phyloP scores from a whole-genome alignment of 1,140 invertebrate species.

The Neoseiulus cucumeris region DNA sequence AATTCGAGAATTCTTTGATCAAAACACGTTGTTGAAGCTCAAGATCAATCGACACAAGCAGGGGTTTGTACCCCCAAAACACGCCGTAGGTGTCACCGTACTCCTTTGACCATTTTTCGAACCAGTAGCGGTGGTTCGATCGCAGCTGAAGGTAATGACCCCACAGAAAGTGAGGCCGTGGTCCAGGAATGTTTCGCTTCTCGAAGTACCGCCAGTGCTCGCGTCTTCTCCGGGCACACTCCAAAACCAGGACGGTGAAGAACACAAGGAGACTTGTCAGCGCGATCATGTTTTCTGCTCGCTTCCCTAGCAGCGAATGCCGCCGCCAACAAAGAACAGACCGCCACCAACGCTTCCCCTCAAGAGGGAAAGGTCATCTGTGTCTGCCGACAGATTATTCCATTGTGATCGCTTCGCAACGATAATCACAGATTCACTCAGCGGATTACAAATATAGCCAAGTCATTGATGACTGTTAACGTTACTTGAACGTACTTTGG shows the following conservation, averaged over 20 bases:
- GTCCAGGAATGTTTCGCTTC: neutral
- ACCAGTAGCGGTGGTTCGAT: neutral
- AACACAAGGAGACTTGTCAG: too few species aligned
- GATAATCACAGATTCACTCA: too few species aligned
- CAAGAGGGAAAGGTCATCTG: too few species aligned
- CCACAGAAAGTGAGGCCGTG: neutral
- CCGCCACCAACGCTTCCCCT: too few species aligned
- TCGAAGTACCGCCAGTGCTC: neutral
- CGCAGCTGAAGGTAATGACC: neutral
- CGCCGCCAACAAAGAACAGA: too few species aligned
- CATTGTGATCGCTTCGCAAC: too few species aligned
- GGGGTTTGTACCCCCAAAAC: neutral
- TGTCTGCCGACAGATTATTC: too few species aligned
- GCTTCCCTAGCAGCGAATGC: too few species aligned
- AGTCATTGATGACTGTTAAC: too few species aligned
- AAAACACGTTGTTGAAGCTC: neutral
- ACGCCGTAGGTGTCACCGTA: neutral
- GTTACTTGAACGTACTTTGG: too few species aligned
- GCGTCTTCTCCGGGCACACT: neutral
- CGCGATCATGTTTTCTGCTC: too few species aligned
- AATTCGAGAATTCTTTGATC: neutral
- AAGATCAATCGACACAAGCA: neutral
- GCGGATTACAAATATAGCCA: too few species aligned
- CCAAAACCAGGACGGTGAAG: neutral
- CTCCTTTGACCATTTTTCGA: neutral